Evolutionary conservation across 2,888 invertebrate species (phyloP).

Genomic region (Glaucopsyche alexis): DNA sequence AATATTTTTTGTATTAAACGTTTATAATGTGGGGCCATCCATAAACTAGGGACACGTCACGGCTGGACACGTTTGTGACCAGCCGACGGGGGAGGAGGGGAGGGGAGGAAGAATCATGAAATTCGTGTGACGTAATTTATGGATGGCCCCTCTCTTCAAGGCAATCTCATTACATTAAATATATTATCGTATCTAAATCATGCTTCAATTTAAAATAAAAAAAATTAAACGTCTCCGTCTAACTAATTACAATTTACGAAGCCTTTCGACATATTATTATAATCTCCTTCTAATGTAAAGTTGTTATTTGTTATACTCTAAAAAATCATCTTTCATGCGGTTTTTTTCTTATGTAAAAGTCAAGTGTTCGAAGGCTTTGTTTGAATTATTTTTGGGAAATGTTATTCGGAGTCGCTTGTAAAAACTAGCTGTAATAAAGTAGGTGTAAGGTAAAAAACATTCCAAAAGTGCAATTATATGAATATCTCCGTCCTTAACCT

Average conservation of each 20-base stretch:
- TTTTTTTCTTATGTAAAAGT: background rate
- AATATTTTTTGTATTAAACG: too few species aligned
- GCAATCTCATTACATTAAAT: background rate
- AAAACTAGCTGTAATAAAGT: constrained; percentile 34
- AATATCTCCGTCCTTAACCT: constrained; percentile 39
- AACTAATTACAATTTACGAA: too few species aligned
- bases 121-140: too few species aligned
- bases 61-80: too few species aligned
- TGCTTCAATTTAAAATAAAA: background rate
- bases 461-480: constrained; percentile 43
- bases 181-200: background rate
- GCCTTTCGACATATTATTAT: background rate
- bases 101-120: too few species aligned
- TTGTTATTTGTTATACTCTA: background rate
- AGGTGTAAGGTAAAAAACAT: constrained; percentile 37
- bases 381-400: background rate
- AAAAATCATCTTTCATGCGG: background rate
- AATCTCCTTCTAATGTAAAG: background rate
- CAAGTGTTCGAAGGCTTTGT: background rate
- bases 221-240: background rate
- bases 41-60: too few species aligned
- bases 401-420: constrained; percentile 2
- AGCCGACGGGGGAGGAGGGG: too few species aligned
- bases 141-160: too few species aligned
- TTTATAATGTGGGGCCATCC: too few species aligned